A percentile compares a stretch with the other conserved stretches of the same genome.
These are phyloP conservation scores for Danionella cerebrum DNA, from an alignment of 2,113 vertebrate genomes.

Conservation along the genomic window DNA sequence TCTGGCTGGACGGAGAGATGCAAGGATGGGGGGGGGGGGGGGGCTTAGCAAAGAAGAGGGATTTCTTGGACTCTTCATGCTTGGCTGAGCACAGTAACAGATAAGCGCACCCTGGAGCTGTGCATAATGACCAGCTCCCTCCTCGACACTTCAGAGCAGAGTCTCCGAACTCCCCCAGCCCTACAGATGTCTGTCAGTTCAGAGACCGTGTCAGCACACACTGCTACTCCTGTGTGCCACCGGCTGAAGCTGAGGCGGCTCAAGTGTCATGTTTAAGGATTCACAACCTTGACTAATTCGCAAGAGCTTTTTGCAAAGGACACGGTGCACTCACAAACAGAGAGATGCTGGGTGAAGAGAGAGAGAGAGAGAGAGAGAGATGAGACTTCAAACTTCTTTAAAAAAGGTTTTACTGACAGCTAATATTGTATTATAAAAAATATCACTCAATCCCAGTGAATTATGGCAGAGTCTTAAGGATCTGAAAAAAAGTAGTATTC, in stretches of 20 bases:
- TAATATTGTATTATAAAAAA: neutral
- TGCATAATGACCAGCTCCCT: constrained; percentile 71
- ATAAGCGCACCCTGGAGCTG: constrained; percentile 77
- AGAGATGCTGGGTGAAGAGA: neutral
- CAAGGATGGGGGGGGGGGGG: constrained; percentile 9
- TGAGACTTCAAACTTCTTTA: neutral
- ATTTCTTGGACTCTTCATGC: constrained; percentile 75
- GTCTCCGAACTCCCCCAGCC: constrained; percentile 24
- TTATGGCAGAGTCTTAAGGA: too few relatives aligned
- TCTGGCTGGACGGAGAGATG: constrained; percentile 49
- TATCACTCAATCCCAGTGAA: too few relatives aligned
- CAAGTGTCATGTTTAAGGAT: neutral
- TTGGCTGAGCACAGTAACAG: constrained; percentile 73
- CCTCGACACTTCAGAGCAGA: constrained; percentile 53
- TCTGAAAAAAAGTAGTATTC: too few relatives aligned
- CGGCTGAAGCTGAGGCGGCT: neutral
- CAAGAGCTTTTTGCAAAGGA: neutral
- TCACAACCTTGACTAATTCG: neutral
- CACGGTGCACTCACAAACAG: neutral
- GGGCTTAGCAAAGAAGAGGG: constrained; percentile 41
- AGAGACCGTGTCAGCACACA: constrained; percentile 12
- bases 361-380: too few relatives aligned
- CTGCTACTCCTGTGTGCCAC: constrained; percentile 4
- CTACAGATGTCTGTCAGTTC: constrained; percentile 17
- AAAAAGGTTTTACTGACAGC: too few relatives aligned